Conservation (phyloP, 2,888 invertebrate genomes). For the Dynastes hyllus region DNA sequence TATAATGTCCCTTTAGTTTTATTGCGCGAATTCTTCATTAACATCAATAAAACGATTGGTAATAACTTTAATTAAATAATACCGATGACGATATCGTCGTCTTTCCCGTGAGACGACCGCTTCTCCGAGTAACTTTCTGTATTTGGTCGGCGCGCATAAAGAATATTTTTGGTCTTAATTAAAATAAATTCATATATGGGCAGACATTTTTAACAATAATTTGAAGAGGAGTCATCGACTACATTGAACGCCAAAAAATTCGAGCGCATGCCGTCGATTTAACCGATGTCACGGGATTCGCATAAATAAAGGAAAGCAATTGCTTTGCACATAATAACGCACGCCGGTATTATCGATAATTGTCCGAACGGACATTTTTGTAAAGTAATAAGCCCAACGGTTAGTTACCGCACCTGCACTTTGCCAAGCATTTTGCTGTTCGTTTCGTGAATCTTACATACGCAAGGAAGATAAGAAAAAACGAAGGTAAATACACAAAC, state of each 20-base stretch:
- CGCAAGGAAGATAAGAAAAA: conserved; percentile 15
- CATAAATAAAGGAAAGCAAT: conserved; percentile 45
- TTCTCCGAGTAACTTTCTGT: conserved; percentile 32
- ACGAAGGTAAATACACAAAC: conserved; percentile 26
- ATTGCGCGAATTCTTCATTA: conserved; percentile 40
- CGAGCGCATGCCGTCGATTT: conserved; percentile 9
- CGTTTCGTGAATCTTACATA: conserved; percentile 1
- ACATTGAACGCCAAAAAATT: conserved; percentile 14
- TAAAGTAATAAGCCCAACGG: conserved; percentile 36
- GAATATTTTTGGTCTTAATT: conserved; percentile 46
- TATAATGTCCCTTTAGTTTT: conserved; percentile 25
- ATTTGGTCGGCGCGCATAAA: conserved; percentile 34
- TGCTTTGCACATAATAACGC: conserved; percentile 34
- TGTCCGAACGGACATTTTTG: conserved; percentile 26
- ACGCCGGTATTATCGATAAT: conserved; percentile 36
- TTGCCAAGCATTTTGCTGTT: conserved; percentile 11
- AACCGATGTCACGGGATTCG: conserved; percentile 31
- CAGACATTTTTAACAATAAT: conserved; percentile 45
- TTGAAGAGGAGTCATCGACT: conserved; percentile 17
- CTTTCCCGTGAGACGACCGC: not conserved
- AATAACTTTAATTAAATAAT: conserved; percentile 47
- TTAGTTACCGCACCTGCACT: conserved; percentile 39
- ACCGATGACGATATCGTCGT: conserved; percentile 18
- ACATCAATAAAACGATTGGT: conserved; percentile 44
- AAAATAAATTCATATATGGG: conserved; percentile 51